phyloP scores from a whole-genome alignment of 2,888 invertebrate species.

The Rhaphigaster nebulosa region DNA sequence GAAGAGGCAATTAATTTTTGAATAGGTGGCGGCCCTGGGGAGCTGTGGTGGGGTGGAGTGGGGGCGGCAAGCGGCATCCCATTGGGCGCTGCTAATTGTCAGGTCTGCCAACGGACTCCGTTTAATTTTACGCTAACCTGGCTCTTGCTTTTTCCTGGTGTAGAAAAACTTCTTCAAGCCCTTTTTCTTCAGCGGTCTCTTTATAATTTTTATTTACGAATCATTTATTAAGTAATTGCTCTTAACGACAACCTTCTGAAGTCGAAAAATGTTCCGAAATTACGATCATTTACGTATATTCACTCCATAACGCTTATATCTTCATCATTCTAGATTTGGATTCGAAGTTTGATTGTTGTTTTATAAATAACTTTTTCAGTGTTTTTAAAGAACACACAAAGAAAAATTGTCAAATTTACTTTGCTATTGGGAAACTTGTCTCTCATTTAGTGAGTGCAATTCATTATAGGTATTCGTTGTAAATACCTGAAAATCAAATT shows the following conservation, averaged over 20 bases:
- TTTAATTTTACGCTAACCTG: conserved; percentile 53
- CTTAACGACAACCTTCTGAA: no score
- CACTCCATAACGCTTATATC: background rate
- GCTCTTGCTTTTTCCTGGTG: conserved; percentile 3
- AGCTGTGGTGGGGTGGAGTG: conserved; percentile 22
- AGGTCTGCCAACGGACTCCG: conserved; percentile 34
- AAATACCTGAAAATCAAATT: no score
- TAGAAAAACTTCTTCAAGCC: background rate
- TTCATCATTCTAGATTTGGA: background rate
- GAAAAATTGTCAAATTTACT: no score
- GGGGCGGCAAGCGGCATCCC: conserved; percentile 25
- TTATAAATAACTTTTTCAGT: background rate
- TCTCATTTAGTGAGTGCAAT: no score
- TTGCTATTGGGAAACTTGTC: no score
- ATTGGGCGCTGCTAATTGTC: conserved; percentile 51
- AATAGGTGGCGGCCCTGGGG: conserved; percentile 47
- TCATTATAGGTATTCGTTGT: no score
- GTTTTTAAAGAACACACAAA: no score
- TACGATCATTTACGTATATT: background rate
- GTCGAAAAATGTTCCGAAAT: background rate
- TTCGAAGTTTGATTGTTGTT: background rate
- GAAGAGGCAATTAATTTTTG: conserved; percentile 56
- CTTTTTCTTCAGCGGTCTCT: background rate
- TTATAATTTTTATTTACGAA: background rate
- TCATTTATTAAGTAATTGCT: background rate